Base-by-base conservation (phyloP, 2,113 vertebrate genomes). In the Bufo bufo region DNA sequence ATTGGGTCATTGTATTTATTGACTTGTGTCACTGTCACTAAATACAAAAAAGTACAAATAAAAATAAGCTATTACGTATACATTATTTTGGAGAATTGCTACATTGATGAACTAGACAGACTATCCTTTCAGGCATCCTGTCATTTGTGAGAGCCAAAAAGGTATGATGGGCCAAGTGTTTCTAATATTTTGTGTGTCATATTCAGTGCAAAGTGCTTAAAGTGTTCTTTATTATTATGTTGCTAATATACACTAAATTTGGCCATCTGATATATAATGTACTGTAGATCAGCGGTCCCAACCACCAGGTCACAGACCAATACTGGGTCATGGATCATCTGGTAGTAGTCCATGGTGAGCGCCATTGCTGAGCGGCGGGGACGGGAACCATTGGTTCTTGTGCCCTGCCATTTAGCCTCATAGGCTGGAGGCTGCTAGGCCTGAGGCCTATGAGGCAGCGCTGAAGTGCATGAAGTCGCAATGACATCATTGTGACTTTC, bases 1-100 rank as follows among this genome's bases (percentile, higher is more conserved):
- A 58, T 80, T 66, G 45, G 43, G 12, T n/a, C 17, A 66, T 83
- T 69, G 63, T 83, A 45, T 83, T 66, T 50, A 83, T 65, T 52
- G 61, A 65, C 61, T 69, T 83, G n/a, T 3, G 66, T 83, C 43
- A 74, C 71, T 74, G 71, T 74, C 43, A 74, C 14, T 74, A 47
- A 16, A 19, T 74, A 45, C 33, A 47, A 74, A 74, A 74, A 74
- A 16, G 0, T 8, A 6, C 23, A 74, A 49, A 74, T 6, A 74
- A 72, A 3, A 11, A 43, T 3, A 71, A 13, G n/a, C n/a, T 11
- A 72, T 33, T 33, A 71, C 66, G 33, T 33, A 65, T 66, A 14
- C 66, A 71, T 74, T 47, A 17, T 74, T 19, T 47, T 16, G 13
- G 13, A 43, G 43, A 47, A 74, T 17, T 74, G 33, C 16, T 47